These are phyloP conservation scores for Novumbra hubbsi DNA, from an alignment of 2,797 vertebrate genomes.

Conservation along the genomic window DNA sequence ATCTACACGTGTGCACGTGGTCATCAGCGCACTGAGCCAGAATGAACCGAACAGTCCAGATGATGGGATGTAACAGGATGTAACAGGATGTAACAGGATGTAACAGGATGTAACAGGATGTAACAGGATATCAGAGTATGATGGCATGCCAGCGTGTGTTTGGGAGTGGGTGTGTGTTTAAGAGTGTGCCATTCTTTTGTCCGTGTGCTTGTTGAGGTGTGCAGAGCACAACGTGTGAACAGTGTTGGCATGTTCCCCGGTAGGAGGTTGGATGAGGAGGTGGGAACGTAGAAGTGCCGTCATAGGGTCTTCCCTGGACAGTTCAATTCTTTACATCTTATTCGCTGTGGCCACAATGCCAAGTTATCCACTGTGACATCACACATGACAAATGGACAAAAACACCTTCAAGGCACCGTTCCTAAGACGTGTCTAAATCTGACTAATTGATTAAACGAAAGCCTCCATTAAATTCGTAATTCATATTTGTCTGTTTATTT, in stretches of 20 bases:
- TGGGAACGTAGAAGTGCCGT: constrained; percentile 23
- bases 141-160: constrained; percentile 6
- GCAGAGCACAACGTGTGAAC: neutral
- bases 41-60: neutral
- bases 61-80: neutral
- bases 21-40: neutral
- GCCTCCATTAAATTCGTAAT: constrained; percentile 13
- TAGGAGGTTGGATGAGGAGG: constrained; percentile 38
- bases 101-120: neutral
- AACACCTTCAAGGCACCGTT: constrained; percentile 15
- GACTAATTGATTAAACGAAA: constrained; percentile 22
- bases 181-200: neutral
- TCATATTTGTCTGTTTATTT: neutral
- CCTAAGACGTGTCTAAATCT: constrained; percentile 41
- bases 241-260: constrained; percentile 35
- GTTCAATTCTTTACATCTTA: constrained; percentile 65
- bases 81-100: too few species aligned
- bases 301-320: constrained; percentile 43
- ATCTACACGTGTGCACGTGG: constrained; percentile 1
- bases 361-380: constrained; percentile 55
- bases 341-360: constrained; percentile 68
- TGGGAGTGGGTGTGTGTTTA: constrained; percentile 14
- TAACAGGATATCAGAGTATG: neutral
- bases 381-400: constrained; percentile 26
- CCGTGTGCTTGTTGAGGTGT: neutral